phyloP scores from a whole-genome alignment of 2,113 vertebrate species.

The Mohoua ochrocephala region DNA sequence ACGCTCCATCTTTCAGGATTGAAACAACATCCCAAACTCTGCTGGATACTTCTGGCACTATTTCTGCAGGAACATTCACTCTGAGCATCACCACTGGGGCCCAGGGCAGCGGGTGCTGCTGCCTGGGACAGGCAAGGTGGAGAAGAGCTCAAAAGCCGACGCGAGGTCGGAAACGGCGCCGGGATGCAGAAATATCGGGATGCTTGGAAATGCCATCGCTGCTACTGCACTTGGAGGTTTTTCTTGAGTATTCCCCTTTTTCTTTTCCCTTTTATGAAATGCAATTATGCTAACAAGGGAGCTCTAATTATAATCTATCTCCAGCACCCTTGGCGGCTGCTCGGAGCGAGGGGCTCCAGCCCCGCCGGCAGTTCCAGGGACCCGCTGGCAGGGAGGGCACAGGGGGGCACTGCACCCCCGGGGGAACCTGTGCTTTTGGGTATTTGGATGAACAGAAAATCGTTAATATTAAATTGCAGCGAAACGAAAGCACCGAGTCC shows the following conservation, averaged over 20 bases:
- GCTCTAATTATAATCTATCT: slow-evolving; percentile 19
- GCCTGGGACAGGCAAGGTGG: not conserved
- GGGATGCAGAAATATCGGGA: not conserved
- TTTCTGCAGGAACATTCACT: not conserved
- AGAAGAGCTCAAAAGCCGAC: rapidly evolving
- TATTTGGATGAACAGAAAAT: not conserved
- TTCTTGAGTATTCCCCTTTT: not conserved
- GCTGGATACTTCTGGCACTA: not conserved
- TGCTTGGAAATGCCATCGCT: rapidly evolving
- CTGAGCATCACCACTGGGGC: rapidly evolving
- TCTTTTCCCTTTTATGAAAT: not conserved
- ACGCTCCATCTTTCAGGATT: not conserved
- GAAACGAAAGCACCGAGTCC: not conserved
- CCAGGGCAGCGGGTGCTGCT: not conserved
- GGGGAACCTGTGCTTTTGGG: not conserved
- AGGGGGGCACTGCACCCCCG: not conserved
- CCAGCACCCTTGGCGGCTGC: not conserved
- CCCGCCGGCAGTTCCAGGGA: not conserved
- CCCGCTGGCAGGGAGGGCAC: not conserved
- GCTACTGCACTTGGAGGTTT: not conserved
- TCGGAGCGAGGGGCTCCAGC: not conserved
- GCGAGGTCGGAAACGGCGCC: rapidly evolving
- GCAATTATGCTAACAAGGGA: slow-evolving; percentile 8
- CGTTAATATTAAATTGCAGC: not conserved
- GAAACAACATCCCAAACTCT: not conserved